Percentiles rank a stretch among this genome's conserved stretches.
phyloP scores from a whole-genome alignment of 1,140 invertebrate species.

The Choristoneura fumiferana region DNA sequence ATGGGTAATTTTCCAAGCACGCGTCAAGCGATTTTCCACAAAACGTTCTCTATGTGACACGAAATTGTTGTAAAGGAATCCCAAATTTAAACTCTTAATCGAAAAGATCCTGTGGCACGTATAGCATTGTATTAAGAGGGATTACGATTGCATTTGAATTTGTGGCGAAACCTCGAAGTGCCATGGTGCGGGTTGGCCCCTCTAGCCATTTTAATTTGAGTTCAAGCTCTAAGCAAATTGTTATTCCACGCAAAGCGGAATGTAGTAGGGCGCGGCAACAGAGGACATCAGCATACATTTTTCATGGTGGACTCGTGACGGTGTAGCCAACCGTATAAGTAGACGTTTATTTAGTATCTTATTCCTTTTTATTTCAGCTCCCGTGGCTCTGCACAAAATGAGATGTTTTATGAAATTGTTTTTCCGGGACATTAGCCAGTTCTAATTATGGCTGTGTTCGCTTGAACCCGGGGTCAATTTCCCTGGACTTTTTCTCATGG shows the following conservation, averaged over 20 bases:
- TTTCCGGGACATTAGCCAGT: conserved; percentile 71
- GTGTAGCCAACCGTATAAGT: conserved; percentile 59
- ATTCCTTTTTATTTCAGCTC: conserved; percentile 68
- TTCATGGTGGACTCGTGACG: conserved; percentile 45
- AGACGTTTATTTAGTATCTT: conserved; percentile 73
- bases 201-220: conserved; percentile 51
- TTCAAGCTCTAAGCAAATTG: conserved; percentile 52
- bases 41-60: conserved; percentile 40
- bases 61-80: conserved; percentile 33
- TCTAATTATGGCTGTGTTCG: conserved; percentile 64
- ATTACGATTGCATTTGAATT: conserved; percentile 29
- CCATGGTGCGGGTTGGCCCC: conserved; percentile 43
- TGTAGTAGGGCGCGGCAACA: conserved; percentile 41
- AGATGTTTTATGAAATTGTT: conserved; percentile 77
- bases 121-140: conserved; percentile 38
- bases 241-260: conserved; percentile 61
- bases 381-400: conserved; percentile 43
- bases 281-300: conserved; percentile 48
- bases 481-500: conserved; percentile 62
- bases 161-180: conserved; percentile 32
- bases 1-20: conserved; percentile 20
- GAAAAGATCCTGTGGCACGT: conserved; percentile 40
- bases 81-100: conserved; percentile 36
- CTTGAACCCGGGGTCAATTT: conserved; percentile 60
- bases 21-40: conserved; percentile 41